Percentiles rank a stretch among this genome's conserved stretches.
Evolutionary conservation across 2,113 vertebrate genomes (phyloP).

Genomic region (Gulo gulo): DNA sequence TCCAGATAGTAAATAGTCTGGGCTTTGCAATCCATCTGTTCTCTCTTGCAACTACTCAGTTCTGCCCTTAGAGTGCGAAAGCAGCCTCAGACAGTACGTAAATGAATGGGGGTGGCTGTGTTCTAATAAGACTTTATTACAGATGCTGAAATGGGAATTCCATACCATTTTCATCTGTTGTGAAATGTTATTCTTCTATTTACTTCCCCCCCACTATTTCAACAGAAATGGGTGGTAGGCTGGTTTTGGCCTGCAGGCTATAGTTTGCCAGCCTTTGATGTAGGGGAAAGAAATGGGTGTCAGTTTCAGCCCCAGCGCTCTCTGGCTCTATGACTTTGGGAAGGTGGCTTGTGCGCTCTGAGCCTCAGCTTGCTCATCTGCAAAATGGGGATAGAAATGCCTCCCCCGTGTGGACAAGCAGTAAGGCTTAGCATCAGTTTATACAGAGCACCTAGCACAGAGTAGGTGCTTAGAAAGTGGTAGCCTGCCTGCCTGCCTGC

Average conservation of each 20-base stretch:
- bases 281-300: not conserved
- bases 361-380: not conserved
- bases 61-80: fast-evolving
- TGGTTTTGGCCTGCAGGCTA: not conserved
- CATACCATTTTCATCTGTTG: not conserved
- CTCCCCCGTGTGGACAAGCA: not conserved
- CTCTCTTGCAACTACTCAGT: fast-evolving
- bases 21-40: fast-evolving
- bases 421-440: not conserved
- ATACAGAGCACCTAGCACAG: not conserved
- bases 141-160: not conserved
- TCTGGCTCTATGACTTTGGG: not conserved
- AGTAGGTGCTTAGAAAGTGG: not conserved
- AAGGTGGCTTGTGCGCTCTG: not conserved
- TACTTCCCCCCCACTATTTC: not conserved
- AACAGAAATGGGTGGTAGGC: not conserved
- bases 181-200: not conserved
- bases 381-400: not conserved
- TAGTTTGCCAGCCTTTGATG: not conserved
- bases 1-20: too few species aligned
- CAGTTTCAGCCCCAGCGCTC: not conserved
- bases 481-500: not conserved
- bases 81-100: not conserved
- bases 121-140: not conserved
- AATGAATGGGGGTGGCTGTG: not conserved